Evolutionary conservation across 2,113 vertebrate genomes (phyloP), one percentile per base, ranked within the genome.

Genomic region (Macaca nemestrina): DNA sequence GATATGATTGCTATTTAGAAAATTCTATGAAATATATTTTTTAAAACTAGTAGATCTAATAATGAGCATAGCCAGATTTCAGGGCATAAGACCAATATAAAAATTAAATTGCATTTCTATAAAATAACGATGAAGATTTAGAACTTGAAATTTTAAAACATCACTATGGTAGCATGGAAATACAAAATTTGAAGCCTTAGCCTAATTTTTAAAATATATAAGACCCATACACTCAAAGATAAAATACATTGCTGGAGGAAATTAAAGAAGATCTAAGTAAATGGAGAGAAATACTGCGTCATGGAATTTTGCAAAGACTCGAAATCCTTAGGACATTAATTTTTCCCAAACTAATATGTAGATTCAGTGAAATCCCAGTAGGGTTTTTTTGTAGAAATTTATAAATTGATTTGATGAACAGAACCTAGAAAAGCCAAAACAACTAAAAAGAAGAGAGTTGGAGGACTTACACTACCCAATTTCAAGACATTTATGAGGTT

Each of bases 1-100:
- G 90, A 55, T 22, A 68, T 93, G 43, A 84, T 76, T 82, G 25
- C 45, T 93, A 59, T 52, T 95, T 95, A 93, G 83, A 95, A 94
- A 97, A 75, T 57, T 84, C 14, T 25, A 84, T 72, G 20, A 93
- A 95, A 79, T 79, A 16, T 83, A 79, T 50, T 59, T 80, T 52
- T 84, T 68, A 91, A 95, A 81, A 43, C 27, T 78, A 73, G 38
- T 88, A 59, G 30, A 40, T 72, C 67, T 96, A 83, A 81, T 80
- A 72, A 76, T 84, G 25, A 89, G 3, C 82, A 96, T 83, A 95
- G 32, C 48, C 87, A 84, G 38, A 91, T 55, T 94, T 85, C 45
- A 92, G 70, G 14, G 43, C 70, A 67, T 81, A 88, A 93, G 17
- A 83, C 61, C 22, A 94, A 76, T 40, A 75, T 88, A 68, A 80